Conservation (phyloP, 2,888 invertebrate species). For the Autographa gamma region DNA sequence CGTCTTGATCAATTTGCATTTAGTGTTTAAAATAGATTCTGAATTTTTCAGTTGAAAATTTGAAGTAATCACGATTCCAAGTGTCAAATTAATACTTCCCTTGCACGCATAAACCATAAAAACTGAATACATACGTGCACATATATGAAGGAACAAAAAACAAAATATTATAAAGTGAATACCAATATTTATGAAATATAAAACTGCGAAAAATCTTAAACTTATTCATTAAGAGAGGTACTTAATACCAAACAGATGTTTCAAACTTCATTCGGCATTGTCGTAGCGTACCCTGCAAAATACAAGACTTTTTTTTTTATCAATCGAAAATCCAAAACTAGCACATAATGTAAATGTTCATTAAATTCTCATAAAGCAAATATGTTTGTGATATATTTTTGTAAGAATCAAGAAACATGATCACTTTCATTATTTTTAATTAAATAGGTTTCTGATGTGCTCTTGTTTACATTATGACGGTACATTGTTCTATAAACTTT, state of each 20-base stretch:
- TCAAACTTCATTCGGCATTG: conserved; percentile 74
- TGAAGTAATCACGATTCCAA: background rate
- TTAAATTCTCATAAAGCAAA: no score
- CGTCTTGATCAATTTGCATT: background rate
- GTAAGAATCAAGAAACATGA: no score
- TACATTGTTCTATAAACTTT: no score
- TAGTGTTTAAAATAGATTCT: background rate
- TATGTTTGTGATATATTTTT: no score
- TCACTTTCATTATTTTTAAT: no score
- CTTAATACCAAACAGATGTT: conserved; percentile 37
- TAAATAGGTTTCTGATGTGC: no score
- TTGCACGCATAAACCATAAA: background rate
- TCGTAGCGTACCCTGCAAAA: conserved; percentile 87
- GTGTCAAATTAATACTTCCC: background rate
- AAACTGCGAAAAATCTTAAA: conserved; percentile 47
- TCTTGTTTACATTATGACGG: no score
- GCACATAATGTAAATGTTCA: no score
- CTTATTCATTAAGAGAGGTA: conserved; percentile 44
- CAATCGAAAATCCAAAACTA: background rate
- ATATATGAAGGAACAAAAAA: conserved; percentile 22
- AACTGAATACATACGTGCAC: conserved; percentile 17
- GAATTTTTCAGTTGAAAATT: background rate
- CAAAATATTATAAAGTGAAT: conserved; percentile 22
- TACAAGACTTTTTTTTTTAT: conserved; percentile 36
- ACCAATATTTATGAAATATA: conserved; percentile 36